Conservation (phyloP, 2,888 invertebrate species). For the Drosophila affinis region DNA sequence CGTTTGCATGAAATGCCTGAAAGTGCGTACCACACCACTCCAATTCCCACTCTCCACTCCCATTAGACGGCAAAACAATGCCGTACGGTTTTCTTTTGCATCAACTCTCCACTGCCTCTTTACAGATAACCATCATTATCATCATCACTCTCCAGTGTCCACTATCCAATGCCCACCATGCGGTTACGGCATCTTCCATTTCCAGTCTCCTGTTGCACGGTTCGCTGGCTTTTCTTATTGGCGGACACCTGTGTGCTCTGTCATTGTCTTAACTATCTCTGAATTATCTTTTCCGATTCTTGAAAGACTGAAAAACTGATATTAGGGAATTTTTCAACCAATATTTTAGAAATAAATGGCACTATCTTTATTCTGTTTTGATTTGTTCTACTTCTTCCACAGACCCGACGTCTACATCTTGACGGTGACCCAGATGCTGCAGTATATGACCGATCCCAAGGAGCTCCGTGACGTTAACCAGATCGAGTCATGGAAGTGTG, state of each 20-base stretch:
- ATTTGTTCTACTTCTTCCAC: conserved; percentile 66
- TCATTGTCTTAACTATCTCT: neutral
- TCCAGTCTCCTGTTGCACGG: neutral
- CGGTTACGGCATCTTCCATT: neutral
- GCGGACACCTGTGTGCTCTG: neutral
- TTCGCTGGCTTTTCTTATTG: neutral
- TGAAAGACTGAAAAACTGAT: too few species aligned
- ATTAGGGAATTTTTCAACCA: too few species aligned
- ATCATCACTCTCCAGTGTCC: conserved; percentile 3
- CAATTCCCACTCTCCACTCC: neutral
- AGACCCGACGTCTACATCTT: conserved; percentile 95
- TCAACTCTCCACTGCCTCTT: conserved; percentile 20
- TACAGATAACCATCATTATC: conserved; percentile 8
- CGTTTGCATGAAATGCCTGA: conserved; percentile 64
- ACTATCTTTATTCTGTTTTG: neutral
- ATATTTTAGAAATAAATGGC: neutral
- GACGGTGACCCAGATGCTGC: conserved; percentile 93
- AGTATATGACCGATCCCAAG: conserved; percentile 95
- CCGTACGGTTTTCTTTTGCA: conserved; percentile 54
- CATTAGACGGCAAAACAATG: conserved; percentile 27
- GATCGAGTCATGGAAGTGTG: conserved; percentile 93
- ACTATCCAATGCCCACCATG: conserved; percentile 1
- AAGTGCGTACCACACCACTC: conserved; percentile 54
- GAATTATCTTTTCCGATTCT: neutral
- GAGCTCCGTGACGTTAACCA: conserved; percentile 87